A percentile compares a stretch with the other conserved stretches of the same genome.
These are phyloP conservation scores for Cepphus grylle DNA, from an alignment of 2,113 vertebrate genomes.

Conservation along the genomic window DNA sequence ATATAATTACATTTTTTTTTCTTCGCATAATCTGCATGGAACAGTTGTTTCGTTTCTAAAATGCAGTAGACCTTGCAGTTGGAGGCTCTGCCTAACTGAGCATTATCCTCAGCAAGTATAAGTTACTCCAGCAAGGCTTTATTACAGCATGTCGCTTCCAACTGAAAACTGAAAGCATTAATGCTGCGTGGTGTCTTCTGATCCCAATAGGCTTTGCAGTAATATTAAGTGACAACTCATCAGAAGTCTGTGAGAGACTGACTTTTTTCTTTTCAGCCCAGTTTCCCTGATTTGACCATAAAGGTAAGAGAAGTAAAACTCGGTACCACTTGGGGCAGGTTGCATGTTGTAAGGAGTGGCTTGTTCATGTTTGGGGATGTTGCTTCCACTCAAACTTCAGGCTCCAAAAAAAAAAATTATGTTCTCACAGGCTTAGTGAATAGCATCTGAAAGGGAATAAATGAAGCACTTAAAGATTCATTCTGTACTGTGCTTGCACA, in stretches of 20 bases:
- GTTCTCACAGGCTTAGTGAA: neutral
- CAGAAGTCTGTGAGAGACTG: neutral
- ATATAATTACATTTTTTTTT: neutral
- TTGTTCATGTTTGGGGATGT: neutral
- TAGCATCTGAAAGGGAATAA: neutral
- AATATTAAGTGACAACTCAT: neutral
- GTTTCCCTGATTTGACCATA: neutral
- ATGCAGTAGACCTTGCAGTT: neutral
- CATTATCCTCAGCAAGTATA: neutral
- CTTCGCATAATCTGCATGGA: neutral
- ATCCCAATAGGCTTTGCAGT: neutral
- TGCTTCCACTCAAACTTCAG: neutral
- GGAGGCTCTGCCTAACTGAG: neutral
- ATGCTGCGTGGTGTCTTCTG: neutral
- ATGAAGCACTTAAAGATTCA: neutral
- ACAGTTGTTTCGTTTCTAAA: neutral
- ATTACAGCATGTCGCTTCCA: neutral
- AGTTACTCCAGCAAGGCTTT: neutral
- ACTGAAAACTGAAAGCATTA: neutral
- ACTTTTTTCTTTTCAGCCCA: neutral
- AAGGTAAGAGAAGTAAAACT: neutral
- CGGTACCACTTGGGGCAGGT: rapidly evolving
- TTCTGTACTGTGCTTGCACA: neutral
- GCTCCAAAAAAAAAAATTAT: neutral
- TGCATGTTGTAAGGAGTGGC: neutral